phyloP scores from a whole-genome alignment of 2,797 vertebrate species.

The Muscicapa comitata region DNA sequence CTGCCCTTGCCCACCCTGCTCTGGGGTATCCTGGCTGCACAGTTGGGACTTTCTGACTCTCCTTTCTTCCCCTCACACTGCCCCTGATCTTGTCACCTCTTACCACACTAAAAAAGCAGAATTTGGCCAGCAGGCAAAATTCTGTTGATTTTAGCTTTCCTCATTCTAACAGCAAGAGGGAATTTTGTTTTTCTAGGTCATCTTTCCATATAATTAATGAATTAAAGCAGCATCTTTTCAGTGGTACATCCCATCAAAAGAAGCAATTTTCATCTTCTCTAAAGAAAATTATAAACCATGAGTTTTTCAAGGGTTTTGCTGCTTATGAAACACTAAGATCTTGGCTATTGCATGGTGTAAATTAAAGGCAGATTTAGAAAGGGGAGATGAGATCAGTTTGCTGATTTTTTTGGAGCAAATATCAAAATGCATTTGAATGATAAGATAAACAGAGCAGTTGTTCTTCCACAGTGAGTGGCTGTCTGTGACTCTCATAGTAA shows the following conservation, averaged over 20 bases:
- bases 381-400: slow-evolving; percentile 56
- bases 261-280: slow-evolving; percentile 40
- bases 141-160: not conserved
- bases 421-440: slow-evolving; percentile 54
- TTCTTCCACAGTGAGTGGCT: not conserved
- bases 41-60: not conserved
- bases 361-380: slow-evolving; percentile 60
- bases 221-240: slow-evolving; percentile 21
- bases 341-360: slow-evolving; percentile 43
- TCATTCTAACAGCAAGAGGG: not conserved
- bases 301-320: slow-evolving; percentile 28
- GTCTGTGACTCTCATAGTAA: not conserved
- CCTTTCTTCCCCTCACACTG: not conserved
- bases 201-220: slow-evolving; percentile 8
- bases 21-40: not conserved
- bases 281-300: not conserved
- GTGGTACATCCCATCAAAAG: not conserved
- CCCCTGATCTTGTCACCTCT: not conserved
- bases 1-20: not conserved
- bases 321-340: slow-evolving; percentile 38
- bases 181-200: slow-evolving; percentile 37
- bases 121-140: not conserved
- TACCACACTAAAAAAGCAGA: not conserved
- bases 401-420: slow-evolving; percentile 54
- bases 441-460: slow-evolving; percentile 66